phyloP scores from a whole-genome alignment of 2,113 vertebrate genomes.

The Noctilio leporinus region DNA sequence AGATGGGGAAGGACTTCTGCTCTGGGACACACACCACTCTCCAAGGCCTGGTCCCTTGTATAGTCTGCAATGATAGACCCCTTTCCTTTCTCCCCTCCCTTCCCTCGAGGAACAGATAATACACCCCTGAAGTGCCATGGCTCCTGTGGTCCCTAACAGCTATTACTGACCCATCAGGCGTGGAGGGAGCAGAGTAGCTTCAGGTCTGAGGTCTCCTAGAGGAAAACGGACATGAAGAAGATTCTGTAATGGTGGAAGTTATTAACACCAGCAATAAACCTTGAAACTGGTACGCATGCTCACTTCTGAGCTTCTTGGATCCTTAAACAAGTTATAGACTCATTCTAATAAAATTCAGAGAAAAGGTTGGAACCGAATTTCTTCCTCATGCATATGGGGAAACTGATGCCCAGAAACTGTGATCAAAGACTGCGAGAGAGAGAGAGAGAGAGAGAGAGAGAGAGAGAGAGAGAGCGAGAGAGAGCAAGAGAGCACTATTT shows the following conservation, averaged over 20 bases:
- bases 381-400: neutral
- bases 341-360: neutral
- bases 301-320: neutral
- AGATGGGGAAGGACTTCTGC: neutral
- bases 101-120: neutral
- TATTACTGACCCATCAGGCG: neutral
- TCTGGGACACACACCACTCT: neutral
- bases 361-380: neutral
- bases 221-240: neutral
- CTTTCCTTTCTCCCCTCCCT: neutral
- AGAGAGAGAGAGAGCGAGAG: no score
- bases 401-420: neutral
- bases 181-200: neutral
- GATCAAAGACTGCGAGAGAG: neutral
- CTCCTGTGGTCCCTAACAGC: no score
- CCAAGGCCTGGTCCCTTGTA: neutral
- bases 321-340: neutral
- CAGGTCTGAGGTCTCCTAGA: constrained; percentile 41
- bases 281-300: neutral
- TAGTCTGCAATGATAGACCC: neutral
- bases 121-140: neutral
- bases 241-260: neutral
- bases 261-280: neutral
- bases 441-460: neutral
- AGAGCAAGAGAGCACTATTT: no score